phyloP scores from a whole-genome alignment of 2,113 vertebrate species.

The Pipa parva region DNA sequence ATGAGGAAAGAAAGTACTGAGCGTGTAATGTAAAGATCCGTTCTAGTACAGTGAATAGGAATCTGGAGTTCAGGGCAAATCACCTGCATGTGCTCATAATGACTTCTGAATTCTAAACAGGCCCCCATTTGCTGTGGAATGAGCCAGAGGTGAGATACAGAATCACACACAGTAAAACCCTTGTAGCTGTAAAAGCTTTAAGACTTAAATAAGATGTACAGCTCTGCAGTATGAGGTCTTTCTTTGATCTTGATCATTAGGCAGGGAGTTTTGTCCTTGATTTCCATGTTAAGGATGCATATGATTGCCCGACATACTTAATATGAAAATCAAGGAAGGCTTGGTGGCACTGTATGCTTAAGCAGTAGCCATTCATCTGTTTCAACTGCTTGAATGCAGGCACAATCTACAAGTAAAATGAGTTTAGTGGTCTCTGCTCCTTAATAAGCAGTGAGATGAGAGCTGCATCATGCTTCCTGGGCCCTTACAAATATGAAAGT shows the following conservation, averaged over 20 bases:
- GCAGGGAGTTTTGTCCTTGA: constrained; percentile 35
- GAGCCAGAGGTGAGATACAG: constrained; percentile 26
- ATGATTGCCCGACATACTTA: constrained; percentile 33
- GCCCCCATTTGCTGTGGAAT: constrained; percentile 27
- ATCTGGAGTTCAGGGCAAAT: constrained; percentile 14
- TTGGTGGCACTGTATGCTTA: constrained; percentile 29
- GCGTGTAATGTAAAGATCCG: constrained; percentile 24
- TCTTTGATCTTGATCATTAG: constrained; percentile 41
- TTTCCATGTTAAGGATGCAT: constrained; percentile 43
- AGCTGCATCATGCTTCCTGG: constrained; percentile 14
- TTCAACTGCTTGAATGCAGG: constrained; percentile 35
- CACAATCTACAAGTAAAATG: constrained; percentile 39
- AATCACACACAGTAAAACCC: constrained; percentile 15
- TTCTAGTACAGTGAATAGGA: constrained; percentile 23
- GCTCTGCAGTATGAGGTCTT: constrained; percentile 29
- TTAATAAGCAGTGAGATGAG: constrained; percentile 40
- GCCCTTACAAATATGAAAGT: constrained; percentile 27
- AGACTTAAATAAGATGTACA: constrained; percentile 38
- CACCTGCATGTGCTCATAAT: constrained; percentile 31
- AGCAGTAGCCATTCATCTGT: constrained; percentile 41
- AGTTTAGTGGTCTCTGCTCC: constrained; percentile 36
- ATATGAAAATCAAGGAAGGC: constrained; percentile 34
- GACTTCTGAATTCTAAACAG: constrained; percentile 34
- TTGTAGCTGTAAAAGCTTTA: constrained; percentile 26
- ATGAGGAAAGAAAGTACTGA: constrained; percentile 27